Base-by-base conservation (phyloP, 1,140 invertebrate species). In the Sesamia nonagrioides region DNA sequence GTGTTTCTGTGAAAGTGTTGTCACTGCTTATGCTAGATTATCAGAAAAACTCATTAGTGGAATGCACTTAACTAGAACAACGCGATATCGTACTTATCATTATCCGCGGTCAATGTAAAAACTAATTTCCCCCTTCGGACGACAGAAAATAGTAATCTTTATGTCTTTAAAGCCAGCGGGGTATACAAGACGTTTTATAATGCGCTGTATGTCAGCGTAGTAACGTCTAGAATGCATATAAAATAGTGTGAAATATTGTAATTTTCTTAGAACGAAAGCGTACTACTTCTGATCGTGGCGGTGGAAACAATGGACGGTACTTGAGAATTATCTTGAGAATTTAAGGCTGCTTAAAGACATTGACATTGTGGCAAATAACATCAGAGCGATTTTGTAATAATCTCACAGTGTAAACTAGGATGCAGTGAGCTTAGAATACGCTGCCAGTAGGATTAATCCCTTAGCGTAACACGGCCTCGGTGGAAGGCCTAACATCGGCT, bases 181-280 rank as follows among this genome's bases (percentile, higher is more conserved):
- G 9, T n/a, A 9, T 18, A 8, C 35, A n/a, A 3, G 9, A 13
- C 42, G n/a, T 33, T 33, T 18, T 13, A 50, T 33, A 33, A 35
- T 18, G 6, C 2, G 54, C 45, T 35, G 0, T 68, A 68, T 15
- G 6, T 4, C 21, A 5, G 8, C 6, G 68, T n/a, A 37, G 11
- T 54, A 71, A 5, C 4, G 68, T 45, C 9, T 17, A 2, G 45
- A 66, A 42, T 66, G 17, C 40, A 6, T 54, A 8, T 52, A 71
- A 37, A 52, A 35, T 8, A 5, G 33, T 15, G 45, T 35, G 48
- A 27, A 17, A 37, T 17, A 27, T 37, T 18, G 48, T 54, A 37
- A 50, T 71, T 54, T 71, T 71, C 68, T 71, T 17, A 17, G 68
- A 71, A 71, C 6, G 68, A 71, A 71, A 71, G 27, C 68, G 68